Evolutionary conservation across 2,888 invertebrate genomes (phyloP).

Genomic region (Oeneis ivallda): DNA sequence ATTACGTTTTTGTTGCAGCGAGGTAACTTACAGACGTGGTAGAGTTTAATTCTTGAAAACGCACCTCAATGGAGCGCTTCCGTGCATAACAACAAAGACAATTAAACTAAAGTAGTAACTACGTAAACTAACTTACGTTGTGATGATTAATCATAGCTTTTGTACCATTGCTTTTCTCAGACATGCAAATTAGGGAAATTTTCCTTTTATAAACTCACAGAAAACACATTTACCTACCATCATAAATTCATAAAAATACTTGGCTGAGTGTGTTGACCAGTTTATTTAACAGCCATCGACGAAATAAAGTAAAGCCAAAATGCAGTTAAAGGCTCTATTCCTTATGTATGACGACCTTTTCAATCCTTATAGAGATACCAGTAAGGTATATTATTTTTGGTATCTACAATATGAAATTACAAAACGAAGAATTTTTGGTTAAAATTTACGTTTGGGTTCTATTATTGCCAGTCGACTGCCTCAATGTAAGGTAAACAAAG

Average conservation of each 20-base stretch:
- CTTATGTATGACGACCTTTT: no score
- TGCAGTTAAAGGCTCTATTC: no score
- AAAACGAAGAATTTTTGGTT: slow-evolving; percentile 4
- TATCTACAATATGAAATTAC: no score
- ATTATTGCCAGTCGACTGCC: slow-evolving; percentile 23
- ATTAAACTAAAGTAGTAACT: not conserved
- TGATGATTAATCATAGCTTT: not conserved
- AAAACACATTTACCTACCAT: no score
- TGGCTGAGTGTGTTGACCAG: no score
- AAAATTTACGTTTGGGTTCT: slow-evolving; percentile 20
- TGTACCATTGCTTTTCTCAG: not conserved
- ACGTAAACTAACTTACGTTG: not conserved
- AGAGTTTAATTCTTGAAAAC: not conserved
- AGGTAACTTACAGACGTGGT: not conserved
- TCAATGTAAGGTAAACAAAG: slow-evolving; percentile 28
- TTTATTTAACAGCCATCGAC: no score
- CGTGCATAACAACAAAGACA: not conserved
- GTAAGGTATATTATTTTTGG: no score
- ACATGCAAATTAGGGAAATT: not conserved
- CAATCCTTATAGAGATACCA: not conserved
- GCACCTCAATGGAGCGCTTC: not conserved
- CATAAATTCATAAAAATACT: no score
- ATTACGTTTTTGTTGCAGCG: not conserved
- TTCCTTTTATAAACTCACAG: no score
- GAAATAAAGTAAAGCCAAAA: no score